phyloP scores from a whole-genome alignment of 2,797 vertebrate species.

The Pipistrellus pipistrellus region DNA sequence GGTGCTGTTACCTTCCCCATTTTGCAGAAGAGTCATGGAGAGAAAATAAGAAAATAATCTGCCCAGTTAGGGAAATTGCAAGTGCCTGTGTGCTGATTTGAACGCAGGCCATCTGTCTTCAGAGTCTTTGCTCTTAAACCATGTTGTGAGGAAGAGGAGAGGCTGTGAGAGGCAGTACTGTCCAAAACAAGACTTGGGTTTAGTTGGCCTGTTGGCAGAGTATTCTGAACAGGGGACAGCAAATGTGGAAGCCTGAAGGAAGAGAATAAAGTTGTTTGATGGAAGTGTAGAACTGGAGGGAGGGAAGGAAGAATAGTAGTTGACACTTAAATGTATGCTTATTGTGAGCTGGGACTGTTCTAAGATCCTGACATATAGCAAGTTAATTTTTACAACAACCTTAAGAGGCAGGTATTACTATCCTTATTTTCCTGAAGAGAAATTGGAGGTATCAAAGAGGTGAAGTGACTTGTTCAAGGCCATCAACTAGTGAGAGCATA shows the following conservation, averaged over 20 bases:
- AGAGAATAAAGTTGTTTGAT: not conserved
- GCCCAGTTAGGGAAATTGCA: not conserved
- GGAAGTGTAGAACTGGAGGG: not conserved
- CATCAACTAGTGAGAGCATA: not conserved
- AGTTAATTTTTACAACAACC: not conserved
- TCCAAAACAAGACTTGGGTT: conserved; percentile 11
- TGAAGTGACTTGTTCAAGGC: not conserved
- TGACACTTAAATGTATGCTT: not conserved
- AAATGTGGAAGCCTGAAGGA: not conserved
- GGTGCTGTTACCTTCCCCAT: not conserved
- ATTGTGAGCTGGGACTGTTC: not conserved
- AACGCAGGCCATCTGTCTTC: not conserved
- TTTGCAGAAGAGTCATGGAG: not conserved
- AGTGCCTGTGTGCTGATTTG: not conserved
- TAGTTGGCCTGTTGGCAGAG: conserved; percentile 13
- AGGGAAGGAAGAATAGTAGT: not conserved
- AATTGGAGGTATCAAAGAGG: not conserved
- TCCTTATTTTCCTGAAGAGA: conserved; percentile 22
- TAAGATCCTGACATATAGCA: not conserved
- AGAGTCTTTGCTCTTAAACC: not conserved
- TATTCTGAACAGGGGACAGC: not conserved
- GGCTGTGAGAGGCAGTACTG: not conserved
- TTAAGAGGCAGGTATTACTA: not conserved
- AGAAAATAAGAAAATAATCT: not conserved
- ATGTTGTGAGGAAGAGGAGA: not conserved